Percentiles rank a stretch among this genome's conserved stretches.
Evolutionary conservation across 2,888 invertebrate species (phyloP).

Genomic region (Anthrax anthrax): DNA sequence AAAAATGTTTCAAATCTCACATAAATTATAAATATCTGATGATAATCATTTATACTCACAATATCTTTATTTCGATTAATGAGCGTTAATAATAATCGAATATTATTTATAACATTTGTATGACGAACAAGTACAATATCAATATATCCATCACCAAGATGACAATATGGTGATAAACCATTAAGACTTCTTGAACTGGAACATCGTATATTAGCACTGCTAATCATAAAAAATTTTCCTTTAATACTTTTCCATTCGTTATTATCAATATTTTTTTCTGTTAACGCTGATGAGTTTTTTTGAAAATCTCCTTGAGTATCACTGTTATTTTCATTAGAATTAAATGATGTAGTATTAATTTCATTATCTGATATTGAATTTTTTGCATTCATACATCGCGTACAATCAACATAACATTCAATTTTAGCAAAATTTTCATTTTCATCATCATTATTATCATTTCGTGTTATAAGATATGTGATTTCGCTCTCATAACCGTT

Average conservation of each 20-base stretch:
- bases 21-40: neutral
- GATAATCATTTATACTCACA: constrained; percentile 34
- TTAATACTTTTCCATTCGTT: constrained; percentile 43
- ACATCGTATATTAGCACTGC: constrained; percentile 62
- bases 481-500: constrained; percentile 51
- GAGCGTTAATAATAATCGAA: constrained; percentile 50
- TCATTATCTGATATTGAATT: neutral
- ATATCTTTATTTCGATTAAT: constrained; percentile 47
- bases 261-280: constrained; percentile 8
- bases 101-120: constrained; percentile 54
- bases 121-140: constrained; percentile 61
- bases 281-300: no score
- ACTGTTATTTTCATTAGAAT: no score
- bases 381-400: neutral
- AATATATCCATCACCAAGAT: constrained; percentile 65
- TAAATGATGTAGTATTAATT: no score
- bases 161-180: constrained; percentile 63
- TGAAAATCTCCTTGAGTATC: no score
- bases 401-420: neutral
- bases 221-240: constrained; percentile 63
- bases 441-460: neutral
- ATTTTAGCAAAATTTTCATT: neutral
- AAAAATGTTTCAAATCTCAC: no score
- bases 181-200: constrained; percentile 57
- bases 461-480: constrained; percentile 24